Evolutionary conservation across 2,888 invertebrate genomes (phyloP).

Genomic region (Cepaea hortensis): DNA sequence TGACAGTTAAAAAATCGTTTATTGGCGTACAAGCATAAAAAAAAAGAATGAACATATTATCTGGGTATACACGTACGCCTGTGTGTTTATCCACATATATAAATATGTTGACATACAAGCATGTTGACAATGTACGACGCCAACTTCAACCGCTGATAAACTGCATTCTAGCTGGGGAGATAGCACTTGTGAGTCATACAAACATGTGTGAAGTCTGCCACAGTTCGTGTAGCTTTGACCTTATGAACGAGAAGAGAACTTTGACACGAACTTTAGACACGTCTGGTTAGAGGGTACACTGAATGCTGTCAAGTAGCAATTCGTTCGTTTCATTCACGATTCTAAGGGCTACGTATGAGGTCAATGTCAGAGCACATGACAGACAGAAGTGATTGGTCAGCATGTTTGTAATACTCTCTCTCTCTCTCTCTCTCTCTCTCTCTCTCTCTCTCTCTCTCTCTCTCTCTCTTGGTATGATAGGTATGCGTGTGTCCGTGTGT

Average conservation of each 20-base stretch:
- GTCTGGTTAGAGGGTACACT: background rate
- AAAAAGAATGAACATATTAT: no score
- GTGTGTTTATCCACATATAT: no score
- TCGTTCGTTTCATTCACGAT: background rate
- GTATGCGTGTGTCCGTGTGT: no score
- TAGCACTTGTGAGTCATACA: background rate
- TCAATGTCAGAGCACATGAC: slow-evolving; percentile 15
- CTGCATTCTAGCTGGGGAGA: background rate
- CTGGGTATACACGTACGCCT: no score
- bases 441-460: no score
- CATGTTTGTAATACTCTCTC: background rate
- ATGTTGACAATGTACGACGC: background rate
- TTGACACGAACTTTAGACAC: background rate
- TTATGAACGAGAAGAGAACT: background rate
- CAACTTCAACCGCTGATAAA: background rate
- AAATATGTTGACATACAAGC: background rate
- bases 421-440: no score
- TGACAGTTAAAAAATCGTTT: no score
- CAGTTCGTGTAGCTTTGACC: background rate
- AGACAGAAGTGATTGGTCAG: background rate
- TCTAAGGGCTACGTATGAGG: background rate
- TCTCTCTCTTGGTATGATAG: no score
- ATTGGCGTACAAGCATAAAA: no score
- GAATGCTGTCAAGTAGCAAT: background rate
- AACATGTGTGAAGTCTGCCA: background rate